Percentiles rank a stretch among this genome's conserved stretches.
These are phyloP conservation scores for Chlorospingus semifuscus DNA, from an alignment of 2,797 vertebrate species.

Conservation along the genomic window DNA sequence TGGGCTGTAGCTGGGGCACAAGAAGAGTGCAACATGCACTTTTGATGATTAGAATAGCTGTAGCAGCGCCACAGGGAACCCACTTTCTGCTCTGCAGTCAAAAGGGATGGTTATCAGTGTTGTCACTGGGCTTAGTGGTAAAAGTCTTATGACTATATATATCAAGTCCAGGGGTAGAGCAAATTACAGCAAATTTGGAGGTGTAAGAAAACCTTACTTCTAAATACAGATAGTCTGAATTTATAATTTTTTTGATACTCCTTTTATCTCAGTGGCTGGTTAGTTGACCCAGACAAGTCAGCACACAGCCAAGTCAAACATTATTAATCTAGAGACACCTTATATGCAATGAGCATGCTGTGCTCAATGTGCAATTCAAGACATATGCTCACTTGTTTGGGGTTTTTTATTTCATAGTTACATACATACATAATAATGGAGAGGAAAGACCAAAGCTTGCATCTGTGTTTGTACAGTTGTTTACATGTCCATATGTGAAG, in stretches of 20 bases:
- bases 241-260: not conserved
- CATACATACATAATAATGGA: not conserved
- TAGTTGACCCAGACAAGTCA: not conserved
- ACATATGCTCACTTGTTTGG: not conserved
- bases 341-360: not conserved
- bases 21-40: not conserved
- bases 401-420: not conserved
- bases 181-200: not conserved
- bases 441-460: not conserved
- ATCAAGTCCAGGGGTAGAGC: not conserved
- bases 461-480: not conserved
- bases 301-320: not conserved
- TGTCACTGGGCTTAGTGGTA: not conserved
- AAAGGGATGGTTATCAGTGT: not conserved
- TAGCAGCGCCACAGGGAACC: not conserved
- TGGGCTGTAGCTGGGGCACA: not conserved
- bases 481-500: accelerated
- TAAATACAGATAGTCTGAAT: not conserved
- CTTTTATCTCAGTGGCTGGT: not conserved
- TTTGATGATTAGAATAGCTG: not conserved
- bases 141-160: not conserved
- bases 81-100: not conserved
- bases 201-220: not conserved
- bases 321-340: not conserved
- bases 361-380: not conserved